Evolutionary conservation across 2,113 vertebrate species (phyloP).

Genomic region (Pao palembangensis): DNA sequence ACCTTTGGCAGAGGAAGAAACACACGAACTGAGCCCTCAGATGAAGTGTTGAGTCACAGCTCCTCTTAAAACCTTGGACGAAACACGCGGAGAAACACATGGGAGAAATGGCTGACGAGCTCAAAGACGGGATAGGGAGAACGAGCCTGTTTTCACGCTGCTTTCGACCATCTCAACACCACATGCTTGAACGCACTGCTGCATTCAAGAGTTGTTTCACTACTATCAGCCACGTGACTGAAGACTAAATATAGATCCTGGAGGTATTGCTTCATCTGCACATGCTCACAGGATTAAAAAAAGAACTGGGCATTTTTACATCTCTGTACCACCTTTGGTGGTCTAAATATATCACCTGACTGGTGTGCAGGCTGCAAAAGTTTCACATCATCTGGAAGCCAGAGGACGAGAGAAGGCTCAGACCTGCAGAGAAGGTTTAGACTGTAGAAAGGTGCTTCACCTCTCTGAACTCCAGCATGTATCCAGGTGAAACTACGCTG

Average conservation of each 20-base stretch:
- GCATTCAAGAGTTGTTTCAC: slow-evolving; percentile 39
- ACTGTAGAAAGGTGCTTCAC: no score
- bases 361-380: no score
- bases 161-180: slow-evolving; percentile 11
- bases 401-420: no score
- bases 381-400: no score
- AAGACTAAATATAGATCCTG: slow-evolving; percentile 31
- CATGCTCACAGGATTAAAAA: no score
- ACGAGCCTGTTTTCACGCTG: not conserved
- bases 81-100: not conserved
- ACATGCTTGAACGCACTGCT: slow-evolving; percentile 24
- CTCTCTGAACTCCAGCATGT: no score
- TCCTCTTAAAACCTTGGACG: not conserved
- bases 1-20: slow-evolving; percentile 38
- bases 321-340: no score
- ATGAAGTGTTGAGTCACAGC: slow-evolving; percentile 35
- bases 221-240: slow-evolving; percentile 42
- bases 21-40: slow-evolving; percentile 18
- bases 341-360: no score
- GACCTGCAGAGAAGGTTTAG: no score
- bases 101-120: not conserved
- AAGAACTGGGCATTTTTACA: no score
- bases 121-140: not conserved
- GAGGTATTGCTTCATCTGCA: no score
- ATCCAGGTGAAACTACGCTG: no score